Evolutionary conservation across 2,797 vertebrate species (phyloP).

Genomic region (Myioborus melanocephalus): DNA sequence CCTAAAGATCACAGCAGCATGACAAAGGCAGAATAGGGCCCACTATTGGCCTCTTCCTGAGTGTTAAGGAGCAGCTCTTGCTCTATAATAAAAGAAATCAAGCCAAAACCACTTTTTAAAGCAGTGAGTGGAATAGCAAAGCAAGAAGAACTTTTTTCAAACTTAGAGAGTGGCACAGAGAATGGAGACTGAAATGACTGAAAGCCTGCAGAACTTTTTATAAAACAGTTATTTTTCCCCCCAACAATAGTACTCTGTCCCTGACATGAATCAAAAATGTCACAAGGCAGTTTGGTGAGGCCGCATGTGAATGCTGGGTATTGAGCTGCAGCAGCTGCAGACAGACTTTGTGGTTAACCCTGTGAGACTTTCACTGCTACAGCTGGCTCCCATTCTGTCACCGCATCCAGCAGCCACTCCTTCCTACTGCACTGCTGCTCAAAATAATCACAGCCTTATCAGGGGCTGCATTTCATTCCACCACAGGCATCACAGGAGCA

Average conservation of each 20-base stretch:
- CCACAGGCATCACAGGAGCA: background rate
- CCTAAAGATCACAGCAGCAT: background rate
- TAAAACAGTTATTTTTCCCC: slow-evolving; percentile 47
- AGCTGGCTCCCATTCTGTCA: background rate
- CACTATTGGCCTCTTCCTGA: background rate
- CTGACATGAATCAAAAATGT: slow-evolving; percentile 48
- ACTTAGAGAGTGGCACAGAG: background rate
- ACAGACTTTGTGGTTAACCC: slow-evolving; percentile 39
- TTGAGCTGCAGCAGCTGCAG: slow-evolving; percentile 56
- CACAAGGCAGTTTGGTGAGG: slow-evolving; percentile 40
- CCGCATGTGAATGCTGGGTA: slow-evolving; percentile 44
- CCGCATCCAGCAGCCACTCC: background rate
- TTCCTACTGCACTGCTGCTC: background rate
- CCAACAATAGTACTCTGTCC: slow-evolving; percentile 54
- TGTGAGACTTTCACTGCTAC: slow-evolving; percentile 16
- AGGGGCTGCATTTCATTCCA: background rate
- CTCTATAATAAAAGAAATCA: background rate
- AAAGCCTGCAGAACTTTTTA: slow-evolving; percentile 45
- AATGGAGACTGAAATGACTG: slow-evolving; percentile 26
- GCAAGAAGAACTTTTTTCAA: background rate
- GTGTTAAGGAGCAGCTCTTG: background rate
- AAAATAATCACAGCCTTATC: slow-evolving; percentile 33
- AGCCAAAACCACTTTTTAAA: background rate
- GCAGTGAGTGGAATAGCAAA: background rate
- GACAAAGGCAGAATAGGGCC: background rate